Conservation (phyloP, 2,113 vertebrate genomes). For the Carassius gibelio region DNA sequence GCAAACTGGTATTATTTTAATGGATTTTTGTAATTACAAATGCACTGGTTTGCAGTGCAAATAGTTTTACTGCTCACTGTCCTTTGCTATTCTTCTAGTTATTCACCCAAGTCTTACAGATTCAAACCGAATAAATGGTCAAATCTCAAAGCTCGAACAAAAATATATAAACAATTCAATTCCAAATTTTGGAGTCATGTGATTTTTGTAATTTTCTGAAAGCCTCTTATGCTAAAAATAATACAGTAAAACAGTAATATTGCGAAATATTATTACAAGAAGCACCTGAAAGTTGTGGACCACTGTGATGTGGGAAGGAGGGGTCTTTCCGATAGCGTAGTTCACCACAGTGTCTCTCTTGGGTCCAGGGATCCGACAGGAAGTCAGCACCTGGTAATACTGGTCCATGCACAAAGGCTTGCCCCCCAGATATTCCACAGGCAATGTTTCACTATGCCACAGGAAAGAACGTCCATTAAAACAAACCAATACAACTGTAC, state of each 20-base stretch:
- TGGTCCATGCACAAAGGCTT: constrained; percentile 96
- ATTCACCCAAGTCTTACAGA: no score
- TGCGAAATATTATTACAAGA: neutral
- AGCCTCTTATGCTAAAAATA: no score
- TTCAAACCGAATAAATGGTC: neutral
- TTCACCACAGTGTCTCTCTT: constrained; percentile 88
- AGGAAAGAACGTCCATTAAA: neutral
- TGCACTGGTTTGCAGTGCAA: no score
- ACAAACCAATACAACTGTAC: neutral
- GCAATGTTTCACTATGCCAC: constrained; percentile 82
- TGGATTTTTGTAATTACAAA: no score
- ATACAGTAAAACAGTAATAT: neutral
- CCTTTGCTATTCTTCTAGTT: no score
- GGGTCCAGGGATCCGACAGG: constrained; percentile 90
- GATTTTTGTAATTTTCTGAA: neutral
- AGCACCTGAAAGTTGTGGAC: constrained; percentile 97
- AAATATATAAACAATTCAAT: neutral
- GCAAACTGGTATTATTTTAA: no score
- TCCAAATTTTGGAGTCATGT: neutral
- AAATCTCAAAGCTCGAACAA: neutral
- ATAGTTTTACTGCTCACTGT: no score
- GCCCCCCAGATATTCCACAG: constrained; percentile 85
- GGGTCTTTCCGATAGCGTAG: constrained; percentile 77
- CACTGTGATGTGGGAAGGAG: constrained; percentile 87
- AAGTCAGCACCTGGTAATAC: constrained; percentile 95